Base-by-base conservation (phyloP, 2,113 vertebrate species). In the Polypterus bichir region DNA sequence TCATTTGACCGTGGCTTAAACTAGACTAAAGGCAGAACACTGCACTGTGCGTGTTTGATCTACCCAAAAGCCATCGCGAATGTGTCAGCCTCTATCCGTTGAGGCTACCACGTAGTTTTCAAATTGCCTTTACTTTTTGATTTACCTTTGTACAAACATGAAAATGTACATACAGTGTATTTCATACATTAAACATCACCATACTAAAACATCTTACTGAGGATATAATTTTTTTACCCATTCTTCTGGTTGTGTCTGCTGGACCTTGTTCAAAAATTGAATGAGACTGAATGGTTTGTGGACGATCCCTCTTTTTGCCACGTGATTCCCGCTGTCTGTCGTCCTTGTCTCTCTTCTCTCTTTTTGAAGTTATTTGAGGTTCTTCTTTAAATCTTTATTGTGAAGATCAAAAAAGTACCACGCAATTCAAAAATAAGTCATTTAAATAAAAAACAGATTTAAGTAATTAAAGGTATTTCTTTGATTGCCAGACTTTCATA, bases 211-310 rank as follows among this genome's bases (percentile, higher is more conserved):
- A 27, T 27, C 27, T 27, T 27, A 27, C 27, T 27, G 27, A 27
- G 27, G 27, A 27, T 27, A 27, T 27, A 27, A 1, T 4, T 0
- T 5, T 27, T 46, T 55, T 58, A 86, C 82, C 82, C 72, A 71
- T 68, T 74, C 77, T 84, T 57, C 68, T 76, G 3, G 71, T 44
- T 3, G 66, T 70, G 66, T 82, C 80, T 2, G 83, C 83, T 10
- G 82, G 82, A 44, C 81, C 83, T 68, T 84, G 82, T 48, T 87
- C 84, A 72, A 87, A 87, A 68, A 87, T 85, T 57, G 84, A 87
- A 74, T 84, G 82, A 56, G 80, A 83, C 74, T 87, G 83, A 63
- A 87, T 87, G 6, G 74, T 82, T 63, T 73, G 79, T 8, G 80
- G 82, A 60, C 71, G 74, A 59, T 81, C 82, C 69, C 72, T 80